Conservation (phyloP, 2,888 invertebrate genomes). For the Rhaphigaster nebulosa region DNA sequence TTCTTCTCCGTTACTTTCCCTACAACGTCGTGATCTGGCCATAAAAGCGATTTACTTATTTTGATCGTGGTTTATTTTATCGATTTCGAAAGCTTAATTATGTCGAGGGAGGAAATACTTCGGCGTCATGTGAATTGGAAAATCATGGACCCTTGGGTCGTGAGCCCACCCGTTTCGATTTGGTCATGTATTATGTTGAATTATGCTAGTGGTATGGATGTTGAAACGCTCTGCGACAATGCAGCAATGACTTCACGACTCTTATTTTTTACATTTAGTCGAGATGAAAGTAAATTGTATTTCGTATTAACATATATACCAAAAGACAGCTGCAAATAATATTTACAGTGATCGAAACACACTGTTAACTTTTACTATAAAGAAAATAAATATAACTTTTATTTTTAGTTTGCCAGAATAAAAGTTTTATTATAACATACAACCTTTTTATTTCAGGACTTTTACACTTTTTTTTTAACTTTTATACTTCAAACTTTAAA, state of each 20-base stretch:
- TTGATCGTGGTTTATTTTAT: constrained; percentile 16
- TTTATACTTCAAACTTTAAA: too few relatives aligned
- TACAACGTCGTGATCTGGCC: not conserved
- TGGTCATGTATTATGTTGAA: constrained; percentile 19
- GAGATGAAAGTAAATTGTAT: not conserved
- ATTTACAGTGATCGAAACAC: too few relatives aligned
- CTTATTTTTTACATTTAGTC: not conserved
- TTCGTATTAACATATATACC: not conserved
- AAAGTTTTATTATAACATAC: too few relatives aligned
- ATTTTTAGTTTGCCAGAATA: too few relatives aligned
- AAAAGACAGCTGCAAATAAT: not conserved
- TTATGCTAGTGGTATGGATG: not conserved
- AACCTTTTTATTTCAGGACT: too few relatives aligned
- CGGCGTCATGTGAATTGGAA: constrained; percentile 1
- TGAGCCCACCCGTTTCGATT: constrained; percentile 12
- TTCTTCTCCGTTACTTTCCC: not conserved
- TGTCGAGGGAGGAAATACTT: not conserved
- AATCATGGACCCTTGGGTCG: not conserved
- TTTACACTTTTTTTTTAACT: too few relatives aligned
- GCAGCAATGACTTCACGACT: not conserved
- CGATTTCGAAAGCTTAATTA: constrained; percentile 36
- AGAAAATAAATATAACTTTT: too few relatives aligned
- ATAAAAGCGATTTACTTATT: not conserved
- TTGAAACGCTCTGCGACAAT: not conserved
- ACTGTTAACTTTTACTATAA: too few relatives aligned